A percentile compares a stretch with the other conserved stretches of the same genome.
These are phyloP conservation scores for Hydrochoerus hydrochaeris DNA, from an alignment of 2,113 vertebrate species.

Conservation along the genomic window DNA sequence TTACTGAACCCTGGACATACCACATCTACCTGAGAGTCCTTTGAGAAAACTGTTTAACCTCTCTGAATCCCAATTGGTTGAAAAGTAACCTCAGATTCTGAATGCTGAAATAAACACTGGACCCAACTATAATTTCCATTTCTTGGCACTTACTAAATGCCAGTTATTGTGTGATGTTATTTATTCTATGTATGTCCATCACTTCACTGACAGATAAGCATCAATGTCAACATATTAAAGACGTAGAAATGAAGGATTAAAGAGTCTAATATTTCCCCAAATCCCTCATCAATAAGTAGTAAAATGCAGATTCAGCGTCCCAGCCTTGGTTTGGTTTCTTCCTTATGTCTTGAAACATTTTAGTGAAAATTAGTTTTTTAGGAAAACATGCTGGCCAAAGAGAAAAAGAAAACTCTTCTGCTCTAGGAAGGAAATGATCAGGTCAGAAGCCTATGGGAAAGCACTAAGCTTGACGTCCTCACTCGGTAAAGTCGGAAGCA, in stretches of 20 bases:
- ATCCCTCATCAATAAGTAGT: background rate
- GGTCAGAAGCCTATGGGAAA: background rate
- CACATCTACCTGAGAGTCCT: background rate
- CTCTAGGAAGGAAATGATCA: background rate
- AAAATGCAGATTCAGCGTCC: background rate
- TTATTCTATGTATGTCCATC: background rate
- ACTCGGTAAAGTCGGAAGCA: background rate
- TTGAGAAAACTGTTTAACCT: background rate
- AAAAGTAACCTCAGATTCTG: background rate
- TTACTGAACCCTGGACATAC: background rate
- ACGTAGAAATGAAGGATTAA: background rate
- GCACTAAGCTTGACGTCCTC: background rate
- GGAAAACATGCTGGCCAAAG: background rate
- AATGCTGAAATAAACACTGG: background rate
- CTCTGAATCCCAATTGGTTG: background rate
- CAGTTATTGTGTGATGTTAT: background rate
- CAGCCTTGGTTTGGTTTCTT: background rate
- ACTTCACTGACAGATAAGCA: background rate
- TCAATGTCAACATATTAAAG: background rate
- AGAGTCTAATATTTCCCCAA: background rate
- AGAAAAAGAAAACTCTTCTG: background rate
- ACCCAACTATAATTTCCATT: background rate
- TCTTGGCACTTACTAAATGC: background rate
- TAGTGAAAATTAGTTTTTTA: background rate
- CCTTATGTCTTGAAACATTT: background rate